Evolutionary conservation across 2,797 vertebrate genomes (phyloP).

Genomic region (Clangula hyemalis): DNA sequence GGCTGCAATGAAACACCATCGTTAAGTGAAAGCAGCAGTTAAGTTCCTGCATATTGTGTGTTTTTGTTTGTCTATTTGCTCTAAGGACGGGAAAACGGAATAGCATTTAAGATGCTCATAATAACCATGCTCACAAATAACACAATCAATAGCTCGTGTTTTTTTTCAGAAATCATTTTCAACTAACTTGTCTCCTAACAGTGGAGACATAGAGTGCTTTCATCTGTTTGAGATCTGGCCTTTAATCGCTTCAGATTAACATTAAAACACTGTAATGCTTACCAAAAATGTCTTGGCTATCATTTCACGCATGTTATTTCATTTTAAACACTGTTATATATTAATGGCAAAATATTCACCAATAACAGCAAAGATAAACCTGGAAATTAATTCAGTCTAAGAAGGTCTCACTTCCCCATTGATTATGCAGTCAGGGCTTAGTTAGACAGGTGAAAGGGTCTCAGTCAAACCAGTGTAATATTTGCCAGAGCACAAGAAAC

Average conservation of each 20-base stretch:
- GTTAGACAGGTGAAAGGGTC: neutral
- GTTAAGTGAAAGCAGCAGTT: neutral
- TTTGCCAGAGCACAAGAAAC: neutral
- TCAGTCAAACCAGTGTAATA: neutral
- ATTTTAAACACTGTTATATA: slow-evolving; percentile 20
- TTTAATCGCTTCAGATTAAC: slow-evolving; percentile 47
- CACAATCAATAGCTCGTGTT: slow-evolving; percentile 5
- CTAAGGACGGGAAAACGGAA: slow-evolving; percentile 21
- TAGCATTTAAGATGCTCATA: slow-evolving; percentile 13
- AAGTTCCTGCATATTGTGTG: slow-evolving; percentile 23
- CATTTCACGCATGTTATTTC: slow-evolving; percentile 34
- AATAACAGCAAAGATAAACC: neutral
- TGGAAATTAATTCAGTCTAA: slow-evolving; percentile 27
- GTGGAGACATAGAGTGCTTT: neutral
- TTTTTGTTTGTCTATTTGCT: slow-evolving; percentile 26
- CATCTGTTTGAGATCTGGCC: slow-evolving; percentile 25
- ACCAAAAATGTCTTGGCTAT: slow-evolving; percentile 12
- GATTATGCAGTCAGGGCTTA: neutral
- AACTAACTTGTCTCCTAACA: slow-evolving; percentile 21
- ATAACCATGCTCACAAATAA: slow-evolving; percentile 8
- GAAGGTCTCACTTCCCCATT: slow-evolving; percentile 18
- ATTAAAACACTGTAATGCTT: neutral
- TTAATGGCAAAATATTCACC: slow-evolving; percentile 7
- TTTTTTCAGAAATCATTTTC: slow-evolving; percentile 42
- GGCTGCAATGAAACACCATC: slow-evolving; percentile 5